Evolutionary conservation across 30 jellyfish, hydroid and myxozoan species (phyloP), one percentile per base, ranked within the genome.

Genomic region (Cassiopea xamachana): DNA sequence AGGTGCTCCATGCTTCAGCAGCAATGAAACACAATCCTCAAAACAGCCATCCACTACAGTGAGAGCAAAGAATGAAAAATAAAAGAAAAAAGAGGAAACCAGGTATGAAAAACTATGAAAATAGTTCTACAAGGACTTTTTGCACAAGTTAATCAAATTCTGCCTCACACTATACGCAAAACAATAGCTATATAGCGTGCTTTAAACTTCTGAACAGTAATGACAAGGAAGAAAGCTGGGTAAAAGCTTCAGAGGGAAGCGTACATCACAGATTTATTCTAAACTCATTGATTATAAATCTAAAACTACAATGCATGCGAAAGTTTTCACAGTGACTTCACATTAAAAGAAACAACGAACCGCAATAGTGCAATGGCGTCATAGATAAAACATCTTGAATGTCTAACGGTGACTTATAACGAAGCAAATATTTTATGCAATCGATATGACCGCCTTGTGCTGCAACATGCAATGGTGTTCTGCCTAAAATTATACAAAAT

Each of bases 391-490:
- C 71, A 46, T 89, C 97, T 73, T 89, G 97, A 39, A 89, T 70
- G 69, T 89, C 97, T 19, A 89, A 64, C 0, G 89, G 97, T 13
- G 91, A 75, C 60, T 60, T 47, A 69, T 69, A 83, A 48, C 82
- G 92, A 43, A 89, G 46, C 67, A 89, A 46, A 60, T 69, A 79
- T 55, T 89, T 82, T 14, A 89, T 82, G 85, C 97, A 89, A 8
- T 89, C 92, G 16, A 39, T 47, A 76, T 79, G 84, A n/a, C 97
- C 97, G 73, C 82, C 84, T 0, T 85, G 49, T 5, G 97, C 99
- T 1, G 97, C 97, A 85, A 90, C 67, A 77, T 96, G 99, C 88
- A 96, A 46, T 44, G 97, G 88, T 14, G 97, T 82, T 49, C 96
- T 78, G 47, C 98, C 98, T 85, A 69, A 58, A 64, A 89, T 70